Conservation (phyloP, 1,140 invertebrate species). For the Chymomyza costata region DNA sequence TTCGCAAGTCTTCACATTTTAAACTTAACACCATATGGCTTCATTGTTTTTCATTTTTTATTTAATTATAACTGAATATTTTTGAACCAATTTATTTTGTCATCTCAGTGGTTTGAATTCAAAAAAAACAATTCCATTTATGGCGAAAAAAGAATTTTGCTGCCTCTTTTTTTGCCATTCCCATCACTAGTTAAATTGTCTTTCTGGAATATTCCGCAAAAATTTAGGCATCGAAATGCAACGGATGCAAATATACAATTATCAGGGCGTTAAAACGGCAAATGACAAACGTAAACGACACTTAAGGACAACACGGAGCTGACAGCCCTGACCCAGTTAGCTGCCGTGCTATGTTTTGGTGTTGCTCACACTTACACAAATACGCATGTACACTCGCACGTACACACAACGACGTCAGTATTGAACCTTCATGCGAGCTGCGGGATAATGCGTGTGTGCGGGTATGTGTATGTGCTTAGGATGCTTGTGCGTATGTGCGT, state of each 20-base stretch:
- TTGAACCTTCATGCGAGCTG: constrained; percentile 53
- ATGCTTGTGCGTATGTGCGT: too few relatives aligned
- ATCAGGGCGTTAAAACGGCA: constrained; percentile 17
- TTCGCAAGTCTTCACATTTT: too few relatives aligned
- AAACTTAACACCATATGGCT: too few relatives aligned
- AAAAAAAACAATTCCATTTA: too few relatives aligned
- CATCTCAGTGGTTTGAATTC: too few relatives aligned
- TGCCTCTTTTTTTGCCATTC: too few relatives aligned
- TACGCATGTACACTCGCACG: constrained; percentile 4
- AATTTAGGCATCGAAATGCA: constrained; percentile 14
- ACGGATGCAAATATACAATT: constrained; percentile 28
- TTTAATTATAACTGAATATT: too few relatives aligned
- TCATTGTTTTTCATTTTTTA: too few relatives aligned
- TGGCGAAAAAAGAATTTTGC: too few relatives aligned
- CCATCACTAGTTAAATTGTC: background rate
- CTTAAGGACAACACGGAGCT: constrained; percentile 38
- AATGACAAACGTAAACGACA: constrained; percentile 47
- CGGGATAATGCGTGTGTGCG: constrained; percentile 9
- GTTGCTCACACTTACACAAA: constrained; percentile 2
- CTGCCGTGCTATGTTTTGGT: constrained; percentile 9
- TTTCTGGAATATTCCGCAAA: background rate
- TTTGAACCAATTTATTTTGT: too few relatives aligned
- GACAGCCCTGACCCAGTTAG: constrained; percentile 64
- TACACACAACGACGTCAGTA: constrained; percentile 50
- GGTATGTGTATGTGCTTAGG: constrained; percentile 26